Conservation (phyloP, 2,797 vertebrate species). For the Hippopotamyrus pictus region DNA sequence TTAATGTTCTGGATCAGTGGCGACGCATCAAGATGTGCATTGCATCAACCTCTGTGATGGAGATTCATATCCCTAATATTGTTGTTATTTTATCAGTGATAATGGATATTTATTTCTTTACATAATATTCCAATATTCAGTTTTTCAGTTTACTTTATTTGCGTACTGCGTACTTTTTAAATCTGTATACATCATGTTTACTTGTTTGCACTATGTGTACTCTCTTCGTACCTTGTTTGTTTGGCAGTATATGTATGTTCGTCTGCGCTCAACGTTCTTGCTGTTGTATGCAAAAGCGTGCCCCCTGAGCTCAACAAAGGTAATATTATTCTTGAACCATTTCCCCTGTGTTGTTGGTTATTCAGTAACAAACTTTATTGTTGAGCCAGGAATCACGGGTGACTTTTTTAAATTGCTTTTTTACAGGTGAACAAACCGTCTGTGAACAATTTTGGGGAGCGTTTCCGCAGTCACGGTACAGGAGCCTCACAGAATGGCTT, state of each 20-base stretch:
- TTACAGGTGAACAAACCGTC: neutral
- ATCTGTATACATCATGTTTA: neutral
- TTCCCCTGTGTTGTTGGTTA: neutral
- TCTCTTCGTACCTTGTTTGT: neutral
- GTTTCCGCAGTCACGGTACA: neutral
- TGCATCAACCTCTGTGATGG: neutral
- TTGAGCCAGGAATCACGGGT: neutral
- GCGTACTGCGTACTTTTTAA: neutral
- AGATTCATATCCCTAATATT: neutral
- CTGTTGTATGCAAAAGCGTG: neutral
- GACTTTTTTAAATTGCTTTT: neutral
- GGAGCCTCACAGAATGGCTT: neutral
- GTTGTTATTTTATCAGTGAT: neutral
- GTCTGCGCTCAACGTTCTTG: neutral
- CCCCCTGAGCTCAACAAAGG: neutral
- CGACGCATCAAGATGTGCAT: neutral
- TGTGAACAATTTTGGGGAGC: neutral
- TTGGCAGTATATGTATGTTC: neutral
- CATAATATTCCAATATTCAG: neutral
- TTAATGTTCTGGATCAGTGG: neutral
- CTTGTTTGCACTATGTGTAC: neutral
- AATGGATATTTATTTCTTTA: neutral
- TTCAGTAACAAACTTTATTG: neutral
- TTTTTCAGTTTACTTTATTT: neutral
- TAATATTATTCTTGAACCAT: neutral